Evolutionary conservation across 2,113 vertebrate species (phyloP).

Genomic region (Nipponia nippon): DNA sequence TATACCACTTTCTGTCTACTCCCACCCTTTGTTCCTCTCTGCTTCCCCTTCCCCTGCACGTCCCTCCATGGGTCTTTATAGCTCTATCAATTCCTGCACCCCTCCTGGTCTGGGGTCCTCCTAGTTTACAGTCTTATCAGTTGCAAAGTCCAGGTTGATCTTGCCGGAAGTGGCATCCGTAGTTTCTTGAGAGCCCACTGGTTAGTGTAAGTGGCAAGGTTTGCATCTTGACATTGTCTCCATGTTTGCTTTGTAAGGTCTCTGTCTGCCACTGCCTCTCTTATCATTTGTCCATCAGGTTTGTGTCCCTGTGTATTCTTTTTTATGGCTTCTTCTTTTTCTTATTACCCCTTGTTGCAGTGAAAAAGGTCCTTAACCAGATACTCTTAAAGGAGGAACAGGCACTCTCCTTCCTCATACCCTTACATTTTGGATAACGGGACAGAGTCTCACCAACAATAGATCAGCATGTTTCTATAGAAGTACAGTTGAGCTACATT

Average conservation of each 20-base stretch:
- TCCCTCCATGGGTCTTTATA: not conserved
- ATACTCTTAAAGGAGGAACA: not conserved
- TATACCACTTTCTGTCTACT: not conserved
- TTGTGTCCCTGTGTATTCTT: not conserved
- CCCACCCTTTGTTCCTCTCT: not conserved
- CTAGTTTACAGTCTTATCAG: not conserved
- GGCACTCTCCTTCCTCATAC: not conserved
- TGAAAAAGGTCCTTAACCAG: not conserved
- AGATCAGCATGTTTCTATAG: not conserved
- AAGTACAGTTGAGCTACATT: not conserved
- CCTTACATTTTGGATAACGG: not conserved
- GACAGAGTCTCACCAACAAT: not conserved
- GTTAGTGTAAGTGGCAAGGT: not conserved
- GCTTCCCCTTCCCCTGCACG: accelerated
- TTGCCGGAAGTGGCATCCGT: not conserved
- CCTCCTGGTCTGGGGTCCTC: accelerated
- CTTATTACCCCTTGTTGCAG: not conserved
- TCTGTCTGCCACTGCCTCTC: not conserved
- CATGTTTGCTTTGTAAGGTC: not conserved
- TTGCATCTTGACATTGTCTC: not conserved
- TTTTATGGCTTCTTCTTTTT: not conserved
- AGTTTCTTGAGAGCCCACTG: not conserved
- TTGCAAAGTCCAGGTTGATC: not conserved
- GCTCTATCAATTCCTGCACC: not conserved
- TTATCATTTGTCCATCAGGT: not conserved